These are phyloP conservation scores for Cydia pomonella DNA, from an alignment of 1,140 invertebrate species.

Conservation along the genomic window DNA sequence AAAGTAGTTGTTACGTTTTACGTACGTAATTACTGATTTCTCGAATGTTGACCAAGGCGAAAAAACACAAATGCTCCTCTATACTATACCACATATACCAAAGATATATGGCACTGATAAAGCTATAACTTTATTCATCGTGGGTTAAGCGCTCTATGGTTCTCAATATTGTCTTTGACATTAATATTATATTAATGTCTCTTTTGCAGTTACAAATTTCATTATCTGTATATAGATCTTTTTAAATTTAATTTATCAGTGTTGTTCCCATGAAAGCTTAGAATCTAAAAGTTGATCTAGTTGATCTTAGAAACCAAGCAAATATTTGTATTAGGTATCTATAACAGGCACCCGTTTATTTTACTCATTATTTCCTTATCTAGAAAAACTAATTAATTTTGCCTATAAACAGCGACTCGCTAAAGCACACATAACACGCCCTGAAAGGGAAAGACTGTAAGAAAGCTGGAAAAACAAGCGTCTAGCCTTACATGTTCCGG, in stretches of 20 bases:
- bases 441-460: slow-evolving; percentile 25
- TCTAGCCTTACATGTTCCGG: neutral
- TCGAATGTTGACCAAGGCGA: neutral
- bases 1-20: slow-evolving; percentile 18
- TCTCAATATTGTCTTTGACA: no score
- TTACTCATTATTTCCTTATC: neutral
- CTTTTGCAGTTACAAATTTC: no score
- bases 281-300: no score
- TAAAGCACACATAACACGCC: slow-evolving; percentile 8
- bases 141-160: no score
- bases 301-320: neutral
- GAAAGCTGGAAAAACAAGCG: slow-evolving; percentile 28
- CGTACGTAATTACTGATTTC: neutral
- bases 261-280: no score
- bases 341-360: neutral
- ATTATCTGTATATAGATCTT: no score
- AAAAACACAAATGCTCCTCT: neutral
- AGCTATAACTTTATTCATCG: no score
- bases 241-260: no score
- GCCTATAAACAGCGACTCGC: neutral
- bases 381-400: neutral
- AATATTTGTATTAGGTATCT: neutral
- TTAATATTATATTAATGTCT: no score
- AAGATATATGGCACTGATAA: neutral
- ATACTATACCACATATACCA: neutral